These are phyloP conservation scores for Nothocercus julius DNA, from an alignment of 2,113 vertebrate genomes.

Conservation along the genomic window DNA sequence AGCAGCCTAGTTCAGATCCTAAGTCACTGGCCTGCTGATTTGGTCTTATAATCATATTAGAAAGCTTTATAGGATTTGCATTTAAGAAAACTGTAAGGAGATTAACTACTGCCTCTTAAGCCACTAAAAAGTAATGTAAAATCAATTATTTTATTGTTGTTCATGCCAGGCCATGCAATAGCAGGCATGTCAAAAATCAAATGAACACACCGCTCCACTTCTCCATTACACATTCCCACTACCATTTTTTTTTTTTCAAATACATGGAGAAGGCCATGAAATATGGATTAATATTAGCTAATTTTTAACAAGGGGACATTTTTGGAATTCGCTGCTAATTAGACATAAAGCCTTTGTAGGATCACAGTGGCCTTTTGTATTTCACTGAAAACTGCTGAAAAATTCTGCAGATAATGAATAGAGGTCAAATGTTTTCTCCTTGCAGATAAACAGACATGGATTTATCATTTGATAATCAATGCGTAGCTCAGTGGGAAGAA, in stretches of 20 bases:
- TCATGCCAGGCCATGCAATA: neutral
- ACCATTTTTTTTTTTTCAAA: neutral
- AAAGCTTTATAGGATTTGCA: constrained; percentile 44
- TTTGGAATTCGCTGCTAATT: neutral
- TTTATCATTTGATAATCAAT: constrained; percentile 43
- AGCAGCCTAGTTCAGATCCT: neutral
- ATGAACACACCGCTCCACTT: neutral
- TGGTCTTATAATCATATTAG: constrained; percentile 55
- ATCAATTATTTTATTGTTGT: constrained; percentile 43
- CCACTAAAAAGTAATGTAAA: constrained; percentile 35
- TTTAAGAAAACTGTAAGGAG: constrained; percentile 51
- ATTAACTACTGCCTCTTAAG: constrained; percentile 57
- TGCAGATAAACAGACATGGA: constrained; percentile 33
- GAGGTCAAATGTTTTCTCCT: constrained; percentile 23
- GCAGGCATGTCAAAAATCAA: neutral
- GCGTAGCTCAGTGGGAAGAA: constrained; percentile 3
- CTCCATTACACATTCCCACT: neutral
- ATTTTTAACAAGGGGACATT: constrained; percentile 22
- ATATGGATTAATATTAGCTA: neutral
- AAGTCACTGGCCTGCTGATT: constrained; percentile 27
- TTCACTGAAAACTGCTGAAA: constrained; percentile 28
- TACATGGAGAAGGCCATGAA: constrained; percentile 17
- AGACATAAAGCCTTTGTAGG: constrained; percentile 26
- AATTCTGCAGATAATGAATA: constrained; percentile 28
- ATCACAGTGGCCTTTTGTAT: constrained; percentile 10